These are phyloP conservation scores for Mythimna ferrago DNA, from an alignment of 2,888 invertebrate species.

Conservation along the genomic window DNA sequence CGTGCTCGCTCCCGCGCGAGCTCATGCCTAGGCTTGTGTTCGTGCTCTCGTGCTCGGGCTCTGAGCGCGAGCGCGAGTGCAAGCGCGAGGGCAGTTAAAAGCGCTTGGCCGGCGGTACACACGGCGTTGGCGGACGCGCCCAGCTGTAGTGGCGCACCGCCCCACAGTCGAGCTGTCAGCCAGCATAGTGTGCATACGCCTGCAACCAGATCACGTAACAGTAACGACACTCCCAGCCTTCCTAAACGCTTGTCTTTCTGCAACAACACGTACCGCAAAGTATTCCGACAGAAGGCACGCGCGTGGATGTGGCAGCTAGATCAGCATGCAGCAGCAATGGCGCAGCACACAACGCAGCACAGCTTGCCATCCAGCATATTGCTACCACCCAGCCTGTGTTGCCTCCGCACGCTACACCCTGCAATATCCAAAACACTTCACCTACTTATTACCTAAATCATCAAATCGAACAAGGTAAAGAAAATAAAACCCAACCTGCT, in stretches of 20 bases:
- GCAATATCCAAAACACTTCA: neutral
- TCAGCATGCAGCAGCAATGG: constrained; percentile 93
- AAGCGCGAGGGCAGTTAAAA: constrained; percentile 92
- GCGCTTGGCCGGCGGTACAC: constrained; percentile 92
- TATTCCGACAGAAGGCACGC: constrained; percentile 92
- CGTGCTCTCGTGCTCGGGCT: constrained; percentile 3
- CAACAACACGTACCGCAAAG: constrained; percentile 89
- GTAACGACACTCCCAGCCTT: neutral
- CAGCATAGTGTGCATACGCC: constrained; percentile 93
- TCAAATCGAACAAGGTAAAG: neutral
- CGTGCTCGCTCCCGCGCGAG: constrained; percentile 72
- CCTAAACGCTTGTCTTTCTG: neutral
- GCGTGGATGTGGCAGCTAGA: constrained; percentile 91
- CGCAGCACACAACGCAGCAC: constrained; percentile 93
- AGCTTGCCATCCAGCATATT: constrained; percentile 92
- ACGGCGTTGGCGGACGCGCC: constrained; percentile 91
- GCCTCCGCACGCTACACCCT: constrained; percentile 85
- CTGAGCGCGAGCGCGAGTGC: constrained; percentile 89
- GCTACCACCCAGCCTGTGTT: constrained; percentile 93
- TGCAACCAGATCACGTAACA: constrained; percentile 62
- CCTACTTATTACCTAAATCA: neutral
- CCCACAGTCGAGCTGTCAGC: constrained; percentile 92
- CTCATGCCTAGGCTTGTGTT: constrained; percentile 66
- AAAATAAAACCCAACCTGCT: constrained; percentile 73
- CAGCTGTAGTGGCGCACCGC: constrained; percentile 90